Conservation (phyloP, 2,888 invertebrate genomes). For the Nomada ruficornis region DNA sequence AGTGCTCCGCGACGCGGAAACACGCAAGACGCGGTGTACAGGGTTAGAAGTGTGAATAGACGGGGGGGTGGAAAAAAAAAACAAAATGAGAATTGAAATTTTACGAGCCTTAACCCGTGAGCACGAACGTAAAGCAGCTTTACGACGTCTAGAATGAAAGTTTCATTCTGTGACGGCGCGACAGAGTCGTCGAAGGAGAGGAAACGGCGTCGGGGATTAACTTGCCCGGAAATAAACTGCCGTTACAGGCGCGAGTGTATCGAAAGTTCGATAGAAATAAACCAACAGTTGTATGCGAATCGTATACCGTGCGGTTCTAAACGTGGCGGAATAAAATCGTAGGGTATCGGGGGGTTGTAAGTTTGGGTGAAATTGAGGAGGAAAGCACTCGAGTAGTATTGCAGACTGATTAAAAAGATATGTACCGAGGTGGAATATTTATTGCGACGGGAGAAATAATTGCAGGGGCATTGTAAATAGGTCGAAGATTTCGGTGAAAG, state of each 20-base stretch:
- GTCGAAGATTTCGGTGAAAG: no score
- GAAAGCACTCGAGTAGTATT: no score
- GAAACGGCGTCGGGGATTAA: slow-evolving; percentile 47
- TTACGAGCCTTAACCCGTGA: slow-evolving; percentile 60
- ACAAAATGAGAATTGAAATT: slow-evolving; percentile 58
- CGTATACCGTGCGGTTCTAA: background rate
- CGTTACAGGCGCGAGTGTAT: slow-evolving; percentile 27
- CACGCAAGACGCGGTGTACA: background rate
- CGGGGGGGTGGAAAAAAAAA: background rate
- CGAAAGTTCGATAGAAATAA: slow-evolving; percentile 41
- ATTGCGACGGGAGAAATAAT: background rate
- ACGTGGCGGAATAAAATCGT: background rate
- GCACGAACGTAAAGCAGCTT: slow-evolving; percentile 70
- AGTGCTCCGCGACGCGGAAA: slow-evolving; percentile 36
- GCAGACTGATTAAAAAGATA: background rate
- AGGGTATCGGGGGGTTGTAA: background rate
- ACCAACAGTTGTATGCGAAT: background rate
- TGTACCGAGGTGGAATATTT: background rate
- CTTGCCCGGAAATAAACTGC: slow-evolving; percentile 51
- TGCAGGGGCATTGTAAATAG: no score
- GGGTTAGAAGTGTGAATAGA: background rate
- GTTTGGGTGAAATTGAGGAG: background rate
- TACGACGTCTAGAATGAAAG: slow-evolving; percentile 75
- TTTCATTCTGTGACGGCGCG: slow-evolving; percentile 65
- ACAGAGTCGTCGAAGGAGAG: slow-evolving; percentile 26